Conservation (phyloP, 2,797 vertebrate genomes). For the Salmo trutta region DNA sequence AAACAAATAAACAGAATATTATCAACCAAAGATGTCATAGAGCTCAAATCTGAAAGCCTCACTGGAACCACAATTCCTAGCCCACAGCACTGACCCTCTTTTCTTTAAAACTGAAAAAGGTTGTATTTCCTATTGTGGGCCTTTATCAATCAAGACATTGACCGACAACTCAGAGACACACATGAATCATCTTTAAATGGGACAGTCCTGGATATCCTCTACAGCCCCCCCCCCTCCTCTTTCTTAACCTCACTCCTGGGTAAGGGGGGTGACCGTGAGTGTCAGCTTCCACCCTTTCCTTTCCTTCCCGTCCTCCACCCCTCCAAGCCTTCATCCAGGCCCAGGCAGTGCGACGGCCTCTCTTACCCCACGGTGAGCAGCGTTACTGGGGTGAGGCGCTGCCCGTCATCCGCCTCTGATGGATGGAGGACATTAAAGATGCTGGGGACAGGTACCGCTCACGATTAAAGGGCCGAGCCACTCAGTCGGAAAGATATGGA, state of each 20-base stretch:
- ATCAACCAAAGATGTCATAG: neutral
- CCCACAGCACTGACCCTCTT: slow-evolving; percentile 10
- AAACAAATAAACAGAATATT: slow-evolving; percentile 1
- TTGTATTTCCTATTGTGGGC: slow-evolving; percentile 21
- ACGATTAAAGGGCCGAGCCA: slow-evolving; percentile 77
- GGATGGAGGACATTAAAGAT: slow-evolving; percentile 75
- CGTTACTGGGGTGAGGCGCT: slow-evolving; percentile 30
- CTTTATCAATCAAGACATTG: slow-evolving; percentile 52
- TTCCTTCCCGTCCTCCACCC: neutral
- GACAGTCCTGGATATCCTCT: slow-evolving; percentile 52
- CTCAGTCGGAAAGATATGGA: slow-evolving; percentile 72
- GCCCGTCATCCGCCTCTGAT: slow-evolving; percentile 69
- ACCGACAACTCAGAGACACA: slow-evolving; percentile 24
- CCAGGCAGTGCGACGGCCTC: neutral
- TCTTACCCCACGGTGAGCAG: slow-evolving; percentile 11
- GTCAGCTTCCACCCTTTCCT: slow-evolving; percentile 28
- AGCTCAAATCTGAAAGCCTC: neutral
- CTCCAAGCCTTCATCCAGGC: slow-evolving; percentile 22
- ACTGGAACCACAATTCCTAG: neutral
- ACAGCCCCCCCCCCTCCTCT: slow-evolving; percentile 17
- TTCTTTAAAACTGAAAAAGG: slow-evolving; percentile 4
- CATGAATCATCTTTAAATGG: slow-evolving; percentile 43
- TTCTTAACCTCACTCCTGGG: slow-evolving; percentile 16
- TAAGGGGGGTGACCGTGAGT: slow-evolving; percentile 55
- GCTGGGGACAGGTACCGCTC: slow-evolving; percentile 76